phyloP scores from a whole-genome alignment of 2,888 invertebrate species.

The Aporophyla nigra region DNA sequence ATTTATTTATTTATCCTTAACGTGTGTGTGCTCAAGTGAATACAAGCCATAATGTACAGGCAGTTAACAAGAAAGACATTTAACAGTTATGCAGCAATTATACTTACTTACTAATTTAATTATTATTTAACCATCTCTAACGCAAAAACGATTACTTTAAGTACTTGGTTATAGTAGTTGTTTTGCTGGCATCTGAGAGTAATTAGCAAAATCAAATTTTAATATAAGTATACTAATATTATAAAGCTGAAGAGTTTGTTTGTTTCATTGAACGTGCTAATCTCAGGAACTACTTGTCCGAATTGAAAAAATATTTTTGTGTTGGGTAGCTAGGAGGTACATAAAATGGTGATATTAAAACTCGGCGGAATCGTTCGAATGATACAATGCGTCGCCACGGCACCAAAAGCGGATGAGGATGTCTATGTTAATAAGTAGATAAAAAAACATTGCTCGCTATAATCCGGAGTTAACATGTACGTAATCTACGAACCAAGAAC shows the following conservation, averaged over 20 bases:
- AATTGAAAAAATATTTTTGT: too few relatives aligned
- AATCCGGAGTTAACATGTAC: neutral
- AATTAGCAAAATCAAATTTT: neutral
- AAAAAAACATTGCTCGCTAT: neutral
- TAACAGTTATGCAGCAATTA: neutral
- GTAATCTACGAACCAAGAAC: neutral
- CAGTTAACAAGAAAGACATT: neutral
- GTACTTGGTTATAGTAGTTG: neutral
- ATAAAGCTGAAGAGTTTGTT: too few relatives aligned
- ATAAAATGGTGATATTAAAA: neutral
- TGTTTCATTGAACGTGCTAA: too few relatives aligned
- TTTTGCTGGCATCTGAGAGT: neutral
- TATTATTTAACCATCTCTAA: neutral
- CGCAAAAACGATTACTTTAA: neutral
- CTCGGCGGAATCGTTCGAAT: neutral
- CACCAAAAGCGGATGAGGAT: neutral
- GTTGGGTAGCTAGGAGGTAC: too few relatives aligned
- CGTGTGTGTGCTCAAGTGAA: too few relatives aligned
- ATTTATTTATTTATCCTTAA: too few relatives aligned
- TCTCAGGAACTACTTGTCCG: too few relatives aligned
- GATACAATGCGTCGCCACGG: neutral
- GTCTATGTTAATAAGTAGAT: neutral
- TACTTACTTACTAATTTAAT: neutral
- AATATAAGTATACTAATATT: too few relatives aligned
- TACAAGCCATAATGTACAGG: neutral